These are phyloP conservation scores for Pluvianellus socialis DNA, from an alignment of 2,113 vertebrate species.

Conservation along the genomic window DNA sequence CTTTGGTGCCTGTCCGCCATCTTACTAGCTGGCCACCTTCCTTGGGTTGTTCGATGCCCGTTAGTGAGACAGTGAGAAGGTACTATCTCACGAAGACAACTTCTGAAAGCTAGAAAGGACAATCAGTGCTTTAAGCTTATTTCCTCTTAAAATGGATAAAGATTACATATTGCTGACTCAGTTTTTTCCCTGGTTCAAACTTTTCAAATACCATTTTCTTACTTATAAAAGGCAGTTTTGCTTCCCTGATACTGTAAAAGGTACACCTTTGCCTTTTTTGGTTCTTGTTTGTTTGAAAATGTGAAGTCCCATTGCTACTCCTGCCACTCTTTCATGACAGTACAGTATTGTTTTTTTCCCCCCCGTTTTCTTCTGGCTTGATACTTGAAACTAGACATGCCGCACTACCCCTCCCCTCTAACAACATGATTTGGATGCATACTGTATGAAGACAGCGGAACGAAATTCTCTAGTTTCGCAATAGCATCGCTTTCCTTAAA, in stretches of 20 bases:
- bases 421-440: conserved; percentile 51
- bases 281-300: conserved; percentile 23
- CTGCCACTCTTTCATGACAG: conserved; percentile 50
- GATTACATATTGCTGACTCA: conserved; percentile 82
- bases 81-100: conserved; percentile 53
- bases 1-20: conserved; percentile 80
- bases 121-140: conserved; percentile 87
- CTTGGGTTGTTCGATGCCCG: conserved; percentile 69
- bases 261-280: conserved; percentile 47
- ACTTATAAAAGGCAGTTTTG: conserved; percentile 87
- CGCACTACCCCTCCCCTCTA: conserved; percentile 36
- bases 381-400: conserved; percentile 60
- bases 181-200: conserved; percentile 77
- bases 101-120: conserved; percentile 81
- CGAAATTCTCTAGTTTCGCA: conserved; percentile 55
- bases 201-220: conserved; percentile 78
- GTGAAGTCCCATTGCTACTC: conserved; percentile 56
- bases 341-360: background rate
- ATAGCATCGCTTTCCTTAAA: conserved; percentile 71
- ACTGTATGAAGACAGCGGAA: conserved; percentile 67
- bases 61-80: conserved; percentile 61
- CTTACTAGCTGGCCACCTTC: conserved; percentile 68
- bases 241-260: conserved; percentile 91
- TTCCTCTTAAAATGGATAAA: conserved; percentile 71
- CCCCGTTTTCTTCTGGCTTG: conserved; percentile 60